A percentile compares a stretch with the other conserved stretches of the same genome.
Evolutionary conservation across 2,797 vertebrate genomes (phyloP).

Genomic region (Gouania willdenowi): DNA sequence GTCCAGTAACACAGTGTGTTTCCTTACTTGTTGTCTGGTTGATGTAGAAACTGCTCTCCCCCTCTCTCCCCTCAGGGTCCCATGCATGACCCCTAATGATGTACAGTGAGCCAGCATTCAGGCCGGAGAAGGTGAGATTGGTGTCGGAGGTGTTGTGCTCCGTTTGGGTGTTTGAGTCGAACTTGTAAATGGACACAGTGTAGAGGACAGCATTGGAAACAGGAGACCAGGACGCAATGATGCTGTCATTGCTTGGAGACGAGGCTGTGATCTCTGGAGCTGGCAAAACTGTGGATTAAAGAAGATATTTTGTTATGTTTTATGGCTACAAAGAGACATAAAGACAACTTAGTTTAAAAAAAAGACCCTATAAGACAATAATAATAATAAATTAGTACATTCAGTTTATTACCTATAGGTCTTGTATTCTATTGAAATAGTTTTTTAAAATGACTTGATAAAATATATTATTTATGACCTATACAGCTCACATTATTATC

Average conservation of each 20-base stretch:
- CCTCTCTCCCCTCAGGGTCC: constrained; percentile 76
- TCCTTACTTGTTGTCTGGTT: constrained; percentile 88
- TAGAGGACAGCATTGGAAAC: constrained; percentile 76
- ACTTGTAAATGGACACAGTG: constrained; percentile 74
- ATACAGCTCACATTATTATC: too few relatives aligned
- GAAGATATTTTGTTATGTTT: too few relatives aligned
- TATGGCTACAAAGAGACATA: too few relatives aligned
- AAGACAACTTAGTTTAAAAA: too few relatives aligned
- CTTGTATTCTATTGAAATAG: too few relatives aligned
- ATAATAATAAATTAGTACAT: too few relatives aligned
- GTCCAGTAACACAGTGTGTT: too few relatives aligned
- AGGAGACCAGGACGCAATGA: constrained; percentile 76
- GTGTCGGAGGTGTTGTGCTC: constrained; percentile 77
- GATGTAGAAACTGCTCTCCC: constrained; percentile 72
- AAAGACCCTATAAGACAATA: too few relatives aligned
- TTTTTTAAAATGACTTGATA: too few relatives aligned
- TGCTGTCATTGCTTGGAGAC: constrained; percentile 77
- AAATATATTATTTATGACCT: too few relatives aligned
- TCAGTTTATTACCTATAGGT: too few relatives aligned
- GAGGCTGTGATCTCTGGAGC: constrained; percentile 73
- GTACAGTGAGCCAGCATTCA: constrained; percentile 82
- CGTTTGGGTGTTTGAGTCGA: constrained; percentile 65
- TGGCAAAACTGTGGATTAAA: constrained; percentile 76
- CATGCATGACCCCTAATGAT: constrained; percentile 77
- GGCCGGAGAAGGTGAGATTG: constrained; percentile 64